Conservation (phyloP, 2,113 vertebrate species). For the Alces alces region DNA sequence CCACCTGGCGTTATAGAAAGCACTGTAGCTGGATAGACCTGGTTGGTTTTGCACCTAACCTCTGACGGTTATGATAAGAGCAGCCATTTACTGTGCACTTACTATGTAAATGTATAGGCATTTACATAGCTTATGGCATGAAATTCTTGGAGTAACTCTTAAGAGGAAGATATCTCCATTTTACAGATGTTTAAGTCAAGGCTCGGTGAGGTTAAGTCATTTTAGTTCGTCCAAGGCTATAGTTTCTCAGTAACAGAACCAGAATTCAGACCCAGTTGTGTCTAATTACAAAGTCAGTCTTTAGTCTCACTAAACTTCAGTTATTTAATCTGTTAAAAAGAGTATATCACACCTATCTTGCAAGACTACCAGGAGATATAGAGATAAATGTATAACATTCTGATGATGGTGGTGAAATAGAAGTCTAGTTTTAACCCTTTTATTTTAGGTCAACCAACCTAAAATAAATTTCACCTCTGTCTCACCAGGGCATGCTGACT, state of each 20-base stretch:
- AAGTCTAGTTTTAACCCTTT: not conserved
- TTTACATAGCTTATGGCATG: not conserved
- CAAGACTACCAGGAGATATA: fast-evolving
- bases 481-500: not conserved
- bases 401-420: not conserved
- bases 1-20: not conserved
- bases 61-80: not conserved
- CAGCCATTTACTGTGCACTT: not conserved
- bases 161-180: not conserved
- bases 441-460: not conserved
- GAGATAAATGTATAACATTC: not conserved
- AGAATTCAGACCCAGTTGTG: not conserved
- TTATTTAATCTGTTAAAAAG: not conserved
- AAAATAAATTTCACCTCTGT: not conserved
- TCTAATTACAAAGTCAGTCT: not conserved
- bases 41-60: not conserved
- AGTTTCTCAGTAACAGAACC: not conserved
- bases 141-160: not conserved
- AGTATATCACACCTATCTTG: not conserved
- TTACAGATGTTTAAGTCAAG: not conserved
- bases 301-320: not conserved
- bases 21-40: not conserved
- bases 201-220: not conserved
- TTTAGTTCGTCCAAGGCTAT: not conserved
- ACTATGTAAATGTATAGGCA: not conserved